phyloP scores from a whole-genome alignment of 2,797 vertebrate species.

The Rhinogobio ventralis region DNA sequence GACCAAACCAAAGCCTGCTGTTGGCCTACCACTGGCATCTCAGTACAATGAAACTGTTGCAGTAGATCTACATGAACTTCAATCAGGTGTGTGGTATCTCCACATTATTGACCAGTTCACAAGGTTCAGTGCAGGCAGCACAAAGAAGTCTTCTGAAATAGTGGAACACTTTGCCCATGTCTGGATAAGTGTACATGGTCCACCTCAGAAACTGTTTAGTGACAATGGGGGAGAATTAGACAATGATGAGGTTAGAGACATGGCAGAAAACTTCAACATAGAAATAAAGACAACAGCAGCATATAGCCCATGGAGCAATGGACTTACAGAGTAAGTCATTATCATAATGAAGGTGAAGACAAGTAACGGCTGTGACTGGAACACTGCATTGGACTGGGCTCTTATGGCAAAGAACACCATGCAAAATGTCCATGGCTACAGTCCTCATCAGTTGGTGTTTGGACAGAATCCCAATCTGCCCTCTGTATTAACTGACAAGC shows the following conservation, averaged over 20 bases:
- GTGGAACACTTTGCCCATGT: constrained; percentile 51
- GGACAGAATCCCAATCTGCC: constrained; percentile 50
- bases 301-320: constrained; percentile 51
- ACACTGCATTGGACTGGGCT: constrained; percentile 45
- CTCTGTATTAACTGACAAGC: constrained; percentile 49
- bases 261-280: constrained; percentile 62
- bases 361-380: constrained; percentile 47
- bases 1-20: too few relatives aligned
- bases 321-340: not conserved
- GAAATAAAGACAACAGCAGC: constrained; percentile 48
- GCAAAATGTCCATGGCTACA: constrained; percentile 45
- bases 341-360: constrained; percentile 48
- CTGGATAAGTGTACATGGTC: constrained; percentile 56
- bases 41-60: too few relatives aligned
- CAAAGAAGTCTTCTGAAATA: constrained; percentile 30
- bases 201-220: constrained; percentile 22
- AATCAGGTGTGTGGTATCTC: too few relatives aligned
- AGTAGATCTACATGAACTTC: too few relatives aligned
- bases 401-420: constrained; percentile 49
- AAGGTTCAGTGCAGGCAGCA: not conserved
- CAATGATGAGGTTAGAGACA: constrained; percentile 59
- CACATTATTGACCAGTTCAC: too few relatives aligned
- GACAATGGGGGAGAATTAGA: constrained; percentile 50
- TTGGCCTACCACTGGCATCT: too few relatives aligned
- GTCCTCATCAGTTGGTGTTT: constrained; percentile 47